Evolutionary conservation across 1,140 invertebrate species (phyloP).

Genomic region (Agrypnia vestita): DNA sequence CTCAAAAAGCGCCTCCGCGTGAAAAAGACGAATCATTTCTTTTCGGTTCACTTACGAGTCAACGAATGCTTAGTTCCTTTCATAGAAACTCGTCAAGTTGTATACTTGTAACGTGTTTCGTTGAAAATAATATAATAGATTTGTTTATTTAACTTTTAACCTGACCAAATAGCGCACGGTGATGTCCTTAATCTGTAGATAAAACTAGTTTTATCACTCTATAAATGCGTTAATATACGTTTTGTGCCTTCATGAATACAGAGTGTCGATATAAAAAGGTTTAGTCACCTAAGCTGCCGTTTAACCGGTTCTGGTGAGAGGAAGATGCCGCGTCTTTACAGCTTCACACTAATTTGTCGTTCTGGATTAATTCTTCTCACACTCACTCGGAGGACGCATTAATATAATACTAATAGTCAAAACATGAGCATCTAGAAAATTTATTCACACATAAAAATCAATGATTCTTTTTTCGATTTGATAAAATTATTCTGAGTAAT

Average conservation of each 20-base stretch:
- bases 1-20: background rate
- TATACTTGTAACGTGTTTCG: too few species aligned
- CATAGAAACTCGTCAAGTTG: too few species aligned
- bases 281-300: background rate
- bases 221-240: slow-evolving; percentile 26
- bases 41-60: background rate
- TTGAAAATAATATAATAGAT: background rate
- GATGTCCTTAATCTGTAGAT: slow-evolving; percentile 24
- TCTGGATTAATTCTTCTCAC: slow-evolving; percentile 14
- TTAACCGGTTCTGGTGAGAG: slow-evolving; percentile 18
- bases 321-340: background rate
- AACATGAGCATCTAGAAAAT: too few species aligned
- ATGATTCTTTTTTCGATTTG: too few species aligned
- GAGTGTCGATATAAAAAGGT: slow-evolving; percentile 25
- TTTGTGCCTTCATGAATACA: slow-evolving; percentile 29
- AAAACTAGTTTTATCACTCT: slow-evolving; percentile 36
- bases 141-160: slow-evolving; percentile 21
- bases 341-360: slow-evolving; percentile 10
- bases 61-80: background rate
- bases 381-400: background rate
- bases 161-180: slow-evolving; percentile 18
- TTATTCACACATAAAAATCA: too few species aligned
- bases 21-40: background rate
- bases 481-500: too few species aligned
- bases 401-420: too few species aligned